Base-by-base conservation (phyloP, 2,113 vertebrate species). In the Rhizomys pruinosus region DNA sequence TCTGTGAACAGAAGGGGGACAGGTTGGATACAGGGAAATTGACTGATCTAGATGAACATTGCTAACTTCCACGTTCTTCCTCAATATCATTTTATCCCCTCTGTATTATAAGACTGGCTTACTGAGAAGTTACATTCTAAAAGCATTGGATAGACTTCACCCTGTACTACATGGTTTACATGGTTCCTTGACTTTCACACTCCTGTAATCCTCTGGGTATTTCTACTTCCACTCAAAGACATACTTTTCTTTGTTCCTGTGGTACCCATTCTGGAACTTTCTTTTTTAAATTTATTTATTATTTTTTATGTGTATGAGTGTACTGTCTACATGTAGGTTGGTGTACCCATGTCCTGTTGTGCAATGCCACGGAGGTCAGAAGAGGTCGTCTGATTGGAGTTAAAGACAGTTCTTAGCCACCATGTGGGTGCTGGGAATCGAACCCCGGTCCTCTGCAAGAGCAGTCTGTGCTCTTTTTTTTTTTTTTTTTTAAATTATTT, bases 161-260 rank as follows among this genome's bases (percentile, higher is more conserved):
- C 27, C 13, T 61, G 1, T 0, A 2, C 12, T 8, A 59, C 0
- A 1, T 23, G n/a, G n/a, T n/a, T n/a, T n/a, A n/a, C 17, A 0
- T 8, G 32, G n/a, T n/a, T n/a, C 9, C 59, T 71, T 44, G 17
- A 16, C 42, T 69, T 42, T 34, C 12, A 3, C 44, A 25, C 29
- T n/a, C n/a, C n/a, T 22, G 15, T 13, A 52, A 12, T 12, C 32
- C 25, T 42, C 34, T 27, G 2, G n/a, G 7, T 3, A 7, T 22
- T 57, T 42, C 77, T 81, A 23, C 20, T 47, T 20, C 52, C 5
- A 3, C 64, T 44, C 19, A 61, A 71, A 87, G 37, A 29, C 0
- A 0, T 37, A 42, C 1, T 4, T 79, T 66, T 59, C 6, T 3
- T 5, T 74, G 29, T 76, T n/a, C 15, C 42, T 27, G 39, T 3